Percentiles rank a stretch among this genome's conserved stretches.
Conservation (phyloP, 2,797 vertebrate species). For the Acanthopagrus latus region DNA sequence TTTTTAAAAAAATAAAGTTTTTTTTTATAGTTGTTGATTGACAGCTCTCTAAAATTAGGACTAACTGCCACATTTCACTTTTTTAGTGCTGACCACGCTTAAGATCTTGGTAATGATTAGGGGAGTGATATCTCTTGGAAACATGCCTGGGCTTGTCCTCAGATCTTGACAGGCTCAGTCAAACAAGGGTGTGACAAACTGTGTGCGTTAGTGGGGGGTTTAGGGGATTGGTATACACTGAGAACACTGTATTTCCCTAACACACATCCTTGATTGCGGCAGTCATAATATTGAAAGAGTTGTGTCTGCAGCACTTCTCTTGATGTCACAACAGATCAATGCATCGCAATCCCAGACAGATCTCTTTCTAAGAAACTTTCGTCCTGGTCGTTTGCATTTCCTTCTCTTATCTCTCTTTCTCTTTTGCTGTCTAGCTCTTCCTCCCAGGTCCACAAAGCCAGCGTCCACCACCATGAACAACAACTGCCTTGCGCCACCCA, state of each 20-base stretch:
- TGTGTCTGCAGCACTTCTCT: slow-evolving; percentile 4
- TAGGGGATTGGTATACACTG: neutral
- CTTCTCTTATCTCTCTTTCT: slow-evolving; percentile 26
- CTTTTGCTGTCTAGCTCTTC: slow-evolving; percentile 87
- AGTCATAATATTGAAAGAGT: slow-evolving; percentile 23
- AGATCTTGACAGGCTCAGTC: slow-evolving; percentile 62
- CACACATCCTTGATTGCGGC: neutral
- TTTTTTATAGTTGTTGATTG: slow-evolving; percentile 5
- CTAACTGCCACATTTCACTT: slow-evolving; percentile 36
- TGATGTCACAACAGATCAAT: slow-evolving; percentile 24
- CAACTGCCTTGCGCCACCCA: slow-evolving; percentile 81
- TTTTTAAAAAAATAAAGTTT: slow-evolving; percentile 4
- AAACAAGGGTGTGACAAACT: slow-evolving; percentile 52
- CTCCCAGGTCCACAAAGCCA: slow-evolving; percentile 93
- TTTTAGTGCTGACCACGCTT: slow-evolving; percentile 43
- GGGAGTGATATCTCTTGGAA: slow-evolving; percentile 64
- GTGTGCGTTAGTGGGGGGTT: neutral
- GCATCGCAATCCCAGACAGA: neutral
- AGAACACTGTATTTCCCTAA: slow-evolving; percentile 20
- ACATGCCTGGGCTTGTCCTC: slow-evolving; percentile 80
- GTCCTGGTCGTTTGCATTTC: neutral
- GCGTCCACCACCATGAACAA: slow-evolving; percentile 87
- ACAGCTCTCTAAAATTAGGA: neutral
- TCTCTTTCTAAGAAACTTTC: slow-evolving; percentile 32
- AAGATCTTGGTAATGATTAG: slow-evolving; percentile 47